A percentile compares a stretch with the other conserved stretches of the same genome.
phyloP scores from a whole-genome alignment of 2,797 vertebrate species.

The Malacoraja senta region DNA sequence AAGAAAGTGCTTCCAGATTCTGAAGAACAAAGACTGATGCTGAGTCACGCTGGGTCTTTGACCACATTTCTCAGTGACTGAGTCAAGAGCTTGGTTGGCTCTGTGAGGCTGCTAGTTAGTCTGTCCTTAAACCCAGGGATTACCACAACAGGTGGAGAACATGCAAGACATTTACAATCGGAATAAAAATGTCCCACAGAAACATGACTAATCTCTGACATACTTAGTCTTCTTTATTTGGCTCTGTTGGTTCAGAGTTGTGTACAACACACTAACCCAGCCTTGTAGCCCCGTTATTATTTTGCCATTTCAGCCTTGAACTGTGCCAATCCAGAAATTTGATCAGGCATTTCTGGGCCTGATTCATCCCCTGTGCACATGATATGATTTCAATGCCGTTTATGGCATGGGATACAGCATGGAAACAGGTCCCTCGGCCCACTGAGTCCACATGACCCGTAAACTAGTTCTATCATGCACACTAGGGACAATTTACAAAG shows the following conservation, averaged over 20 bases:
- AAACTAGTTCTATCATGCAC: no score
- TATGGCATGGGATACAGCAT: no score
- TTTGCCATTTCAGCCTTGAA: no score
- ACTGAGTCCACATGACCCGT: no score
- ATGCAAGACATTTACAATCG: background rate
- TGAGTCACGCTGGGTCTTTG: background rate
- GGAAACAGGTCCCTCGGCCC: no score
- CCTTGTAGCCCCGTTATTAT: no score
- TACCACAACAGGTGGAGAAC: background rate
- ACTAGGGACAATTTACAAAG: no score
- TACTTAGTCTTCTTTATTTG: background rate
- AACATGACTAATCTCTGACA: background rate
- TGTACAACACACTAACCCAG: background rate
- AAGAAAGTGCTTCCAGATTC: background rate
- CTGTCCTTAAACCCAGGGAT: background rate
- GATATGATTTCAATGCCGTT: no score
- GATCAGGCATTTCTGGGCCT: no score
- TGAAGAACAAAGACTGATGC: background rate
- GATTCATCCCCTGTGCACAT: no score
- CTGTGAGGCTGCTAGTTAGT: background rate
- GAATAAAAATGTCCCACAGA: background rate
- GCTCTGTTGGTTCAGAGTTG: background rate
- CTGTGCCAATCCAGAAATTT: no score
- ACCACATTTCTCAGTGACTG: conserved; percentile 2
- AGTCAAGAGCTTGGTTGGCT: background rate